A percentile compares a stretch with the other conserved stretches of the same genome.
Conservation (phyloP, 2,888 invertebrate genomes). For the Neoitamus cyanurus region DNA sequence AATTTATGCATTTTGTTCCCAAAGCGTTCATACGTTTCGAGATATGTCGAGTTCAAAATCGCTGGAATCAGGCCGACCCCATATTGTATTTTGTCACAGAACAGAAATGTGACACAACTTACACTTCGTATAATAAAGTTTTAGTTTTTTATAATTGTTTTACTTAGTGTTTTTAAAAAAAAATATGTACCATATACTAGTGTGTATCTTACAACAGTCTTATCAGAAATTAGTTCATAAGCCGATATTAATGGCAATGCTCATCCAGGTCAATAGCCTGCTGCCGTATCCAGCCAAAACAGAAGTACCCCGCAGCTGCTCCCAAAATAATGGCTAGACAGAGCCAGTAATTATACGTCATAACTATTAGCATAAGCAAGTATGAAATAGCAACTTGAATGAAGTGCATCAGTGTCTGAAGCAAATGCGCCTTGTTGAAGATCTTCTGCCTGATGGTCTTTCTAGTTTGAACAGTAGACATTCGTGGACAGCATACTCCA, state of each 20-base stretch:
- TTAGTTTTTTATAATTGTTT: no score
- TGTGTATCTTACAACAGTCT: slow-evolving; percentile 11
- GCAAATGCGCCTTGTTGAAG: slow-evolving; percentile 57
- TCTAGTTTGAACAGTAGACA: slow-evolving; percentile 54
- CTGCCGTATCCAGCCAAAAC: slow-evolving; percentile 62
- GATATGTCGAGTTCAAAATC: no score
- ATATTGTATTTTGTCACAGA: no score
- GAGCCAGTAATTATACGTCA: slow-evolving; percentile 65
- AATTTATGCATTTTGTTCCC: no score
- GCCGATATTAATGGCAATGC: slow-evolving; percentile 59
- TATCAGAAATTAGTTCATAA: neutral
- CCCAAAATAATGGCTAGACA: slow-evolving; percentile 63
- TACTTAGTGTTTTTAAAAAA: no score
- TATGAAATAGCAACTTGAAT: slow-evolving; percentile 63
- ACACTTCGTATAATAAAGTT: no score
- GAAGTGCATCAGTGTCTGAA: slow-evolving; percentile 61
- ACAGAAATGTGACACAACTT: no score
- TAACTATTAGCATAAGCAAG: slow-evolving; percentile 64
- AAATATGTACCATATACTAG: neutral
- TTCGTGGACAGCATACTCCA: slow-evolving; percentile 55
- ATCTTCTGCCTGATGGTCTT: slow-evolving; percentile 55
- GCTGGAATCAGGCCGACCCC: no score
- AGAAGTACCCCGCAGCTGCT: slow-evolving; percentile 62
- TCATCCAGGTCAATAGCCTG: slow-evolving; percentile 60
- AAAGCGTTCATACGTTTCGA: no score